Percentiles rank a stretch among this genome's conserved stretches.
These are phyloP conservation scores for Cerastis leucographa DNA, from an alignment of 2,888 invertebrate species.

Conservation along the genomic window DNA sequence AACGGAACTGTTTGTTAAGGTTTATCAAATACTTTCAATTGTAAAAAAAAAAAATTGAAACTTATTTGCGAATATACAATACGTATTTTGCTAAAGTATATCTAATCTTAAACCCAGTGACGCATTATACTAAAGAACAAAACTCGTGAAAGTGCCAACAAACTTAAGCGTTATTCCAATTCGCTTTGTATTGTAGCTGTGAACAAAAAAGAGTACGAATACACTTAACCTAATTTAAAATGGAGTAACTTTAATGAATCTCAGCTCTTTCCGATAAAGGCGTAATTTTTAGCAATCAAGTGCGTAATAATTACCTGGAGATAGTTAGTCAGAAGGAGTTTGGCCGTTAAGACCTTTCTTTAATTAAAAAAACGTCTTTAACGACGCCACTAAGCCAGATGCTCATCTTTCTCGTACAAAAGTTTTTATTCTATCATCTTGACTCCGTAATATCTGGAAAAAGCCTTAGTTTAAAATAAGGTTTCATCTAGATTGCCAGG, in stretches of 20 bases:
- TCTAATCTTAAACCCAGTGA: conserved; percentile 3
- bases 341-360: conserved; percentile 56
- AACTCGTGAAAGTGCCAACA: conserved; percentile 33
- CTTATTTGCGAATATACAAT: background rate
- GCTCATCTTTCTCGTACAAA: conserved; percentile 44
- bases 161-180: conserved; percentile 34
- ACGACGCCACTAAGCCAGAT: conserved; percentile 57
- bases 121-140: conserved; percentile 14
- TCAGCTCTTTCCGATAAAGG: conserved; percentile 45
- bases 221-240: conserved; percentile 53
- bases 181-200: conserved; percentile 25
- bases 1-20: background rate
- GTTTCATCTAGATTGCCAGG: conserved; percentile 21
- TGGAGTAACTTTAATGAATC: conserved; percentile 43
- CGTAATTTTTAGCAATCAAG: conserved; percentile 48
- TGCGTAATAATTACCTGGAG: conserved; percentile 59
- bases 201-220: conserved; percentile 39
- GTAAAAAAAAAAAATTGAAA: background rate
- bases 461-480: conserved; percentile 23
- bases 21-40: background rate
- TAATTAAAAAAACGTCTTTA: conserved; percentile 66
- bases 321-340: conserved; percentile 50
- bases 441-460: conserved; percentile 52
- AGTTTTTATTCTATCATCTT: conserved; percentile 58
- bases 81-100: background rate